Evolutionary conservation across 1,140 invertebrate species (phyloP).

Genomic region (Antheraea pernyi): DNA sequence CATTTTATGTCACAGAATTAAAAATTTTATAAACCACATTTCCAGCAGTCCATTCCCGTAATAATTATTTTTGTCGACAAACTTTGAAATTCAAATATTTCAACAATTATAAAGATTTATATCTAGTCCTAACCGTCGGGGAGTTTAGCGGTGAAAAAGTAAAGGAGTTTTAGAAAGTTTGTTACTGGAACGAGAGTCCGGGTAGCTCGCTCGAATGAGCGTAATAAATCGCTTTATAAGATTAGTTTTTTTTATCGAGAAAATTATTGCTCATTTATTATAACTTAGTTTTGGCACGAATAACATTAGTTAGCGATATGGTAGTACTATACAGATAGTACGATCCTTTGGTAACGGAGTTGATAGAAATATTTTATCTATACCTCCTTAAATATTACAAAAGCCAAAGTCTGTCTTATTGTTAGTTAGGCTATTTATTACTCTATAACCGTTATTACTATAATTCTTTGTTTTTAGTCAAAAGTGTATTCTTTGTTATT

Average conservation of each 20-base stretch:
- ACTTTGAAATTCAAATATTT: constrained; percentile 5
- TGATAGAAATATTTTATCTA: not conserved
- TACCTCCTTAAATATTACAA: too few relatives aligned
- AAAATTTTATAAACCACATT: not conserved
- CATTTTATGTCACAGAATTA: too few relatives aligned
- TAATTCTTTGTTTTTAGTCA: too few relatives aligned
- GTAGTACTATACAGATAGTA: too few relatives aligned
- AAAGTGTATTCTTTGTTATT: too few relatives aligned
- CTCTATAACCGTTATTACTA: too few relatives aligned
- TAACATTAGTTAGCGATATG: not conserved
- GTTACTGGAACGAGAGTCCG: not conserved
- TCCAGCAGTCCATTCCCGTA: not conserved
- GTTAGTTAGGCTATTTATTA: too few relatives aligned
- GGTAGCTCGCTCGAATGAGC: not conserved
- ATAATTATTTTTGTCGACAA: not conserved
- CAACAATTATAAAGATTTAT: constrained; percentile 5
- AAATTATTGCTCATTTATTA: not conserved
- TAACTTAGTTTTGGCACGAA: not conserved
- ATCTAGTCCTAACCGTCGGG: not conserved
- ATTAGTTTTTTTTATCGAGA: constrained; percentile 3
- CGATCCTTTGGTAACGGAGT: not conserved
- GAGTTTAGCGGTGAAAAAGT: constrained; percentile 2
- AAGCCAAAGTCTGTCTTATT: too few relatives aligned
- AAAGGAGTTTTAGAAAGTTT: not conserved
- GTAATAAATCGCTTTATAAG: not conserved